Base-by-base conservation (phyloP, 2,888 invertebrate genomes). In the Punctoribates punctum region DNA sequence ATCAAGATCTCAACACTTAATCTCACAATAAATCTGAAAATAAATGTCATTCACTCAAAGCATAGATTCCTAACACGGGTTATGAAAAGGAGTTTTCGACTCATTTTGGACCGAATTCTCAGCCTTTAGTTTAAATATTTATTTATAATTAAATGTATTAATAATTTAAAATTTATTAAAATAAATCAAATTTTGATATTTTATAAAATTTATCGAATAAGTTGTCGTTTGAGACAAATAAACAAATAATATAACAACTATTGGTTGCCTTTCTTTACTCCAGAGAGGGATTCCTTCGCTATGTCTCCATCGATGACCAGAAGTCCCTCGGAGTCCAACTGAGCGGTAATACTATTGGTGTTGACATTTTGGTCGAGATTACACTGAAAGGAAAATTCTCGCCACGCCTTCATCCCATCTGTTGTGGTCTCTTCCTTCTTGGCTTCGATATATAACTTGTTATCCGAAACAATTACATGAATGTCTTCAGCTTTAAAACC, bases 321-420 rank as follows among this genome's bases (percentile, higher is more conserved):
- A n/a, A 67, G 38, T 34, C 67, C 67, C 2, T n/a, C 67, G 1
- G 67, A 67, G n/a, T 67, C 38, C n/a, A 67, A 20, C 3, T 9
- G 17, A 20, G 67, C 67, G 38, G 15, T 38, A 15, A 67, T 20
- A 20, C 20, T 29, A 17, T 38, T n/a, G 9, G 6, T 9, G 2
- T 38, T n/a, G 5, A 11, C n/a, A 65, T 34, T 25, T 1, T 1
- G 6, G 27, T n/a, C 17, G 13, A 67, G 5, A 3, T n/a, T 9
- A n/a, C 38, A 34, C 17, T 67, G n/a, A 20, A n/a, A 67, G n/a
- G 67, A 34, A 15, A 67, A 38, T 20, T 67, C 67, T 17, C 67
- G 38, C 38, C 38, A 67, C n/a, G 34, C 34, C 34, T 67, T 67
- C 1, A 38, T 38, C 6, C 67, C 38, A n/a, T 67, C 67, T 17